Evolutionary conservation across 1,140 invertebrate species (phyloP), one percentile per base, ranked within the genome.

Genomic region (Hyposmocoma kahamanoa): DNA sequence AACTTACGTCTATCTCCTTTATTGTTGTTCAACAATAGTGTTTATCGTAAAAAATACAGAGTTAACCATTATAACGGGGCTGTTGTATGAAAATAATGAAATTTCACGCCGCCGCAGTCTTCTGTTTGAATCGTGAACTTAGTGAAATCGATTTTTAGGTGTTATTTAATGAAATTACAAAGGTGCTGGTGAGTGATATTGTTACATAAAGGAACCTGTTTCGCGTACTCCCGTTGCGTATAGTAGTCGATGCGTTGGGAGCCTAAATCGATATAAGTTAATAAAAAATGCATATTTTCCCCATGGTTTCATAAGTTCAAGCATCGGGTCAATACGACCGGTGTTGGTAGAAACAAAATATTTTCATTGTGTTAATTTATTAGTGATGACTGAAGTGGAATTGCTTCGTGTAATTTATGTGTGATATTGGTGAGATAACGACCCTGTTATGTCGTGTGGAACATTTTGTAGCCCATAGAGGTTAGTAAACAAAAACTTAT

Each of bases 201-300:
- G 62, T 76, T 62, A 62, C 62, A 64, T 63, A 64, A 67, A 55
- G 54, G 61, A 71, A 74, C 66, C 61, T 55, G 65, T 65, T 75
- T 42, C 41, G 45, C 50, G 50, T 39, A 66, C 60, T 60, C 53
- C 53, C 46, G 52, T 63, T 62, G 64, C 57, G 36, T 38, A 58
- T 59, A 44, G 57, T 53, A 45, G 46, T 49, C 36, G 54, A 62
- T 47, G 47, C 47, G 41, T 43, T 41, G 32, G 22, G 51, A 50
- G 28, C 50, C 49, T 60, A 55, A 78, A 84, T 81, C 80, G 62
- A 84, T 81, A 74, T 62, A 66, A 69, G 68, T 72, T 80, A 72
- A 84, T 81, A 79, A 84, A 84, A 84, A 84, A 84, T 81, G 80
- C 77, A 84, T 84, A 81, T 79, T 83, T 80, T 69, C 59, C 62